Conservation (phyloP, 2,113 vertebrate species). For the Choloepus hoffmanni region DNA sequence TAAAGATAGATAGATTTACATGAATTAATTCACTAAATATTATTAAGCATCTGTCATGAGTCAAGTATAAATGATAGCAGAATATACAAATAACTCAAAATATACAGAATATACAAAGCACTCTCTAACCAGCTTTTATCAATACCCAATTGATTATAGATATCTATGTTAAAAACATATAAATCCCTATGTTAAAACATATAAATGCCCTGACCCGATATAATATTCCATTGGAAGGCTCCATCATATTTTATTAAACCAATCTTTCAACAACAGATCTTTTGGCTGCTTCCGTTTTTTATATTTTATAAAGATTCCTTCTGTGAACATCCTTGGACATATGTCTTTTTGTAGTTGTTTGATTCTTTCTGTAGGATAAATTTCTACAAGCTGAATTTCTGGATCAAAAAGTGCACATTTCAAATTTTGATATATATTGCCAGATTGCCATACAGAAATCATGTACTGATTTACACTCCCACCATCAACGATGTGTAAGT, state of each 20-base stretch:
- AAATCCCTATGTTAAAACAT: conserved; percentile 35
- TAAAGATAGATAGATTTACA: conserved; percentile 47
- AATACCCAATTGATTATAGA: background rate
- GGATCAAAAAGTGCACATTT: conserved; percentile 46
- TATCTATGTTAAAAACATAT: background rate
- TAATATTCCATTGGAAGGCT: conserved; percentile 44
- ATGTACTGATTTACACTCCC: conserved; percentile 24
- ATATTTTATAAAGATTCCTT: conserved; percentile 46
- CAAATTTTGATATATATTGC: conserved; percentile 1
- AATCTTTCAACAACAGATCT: background rate
- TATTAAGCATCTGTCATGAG: conserved; percentile 61
- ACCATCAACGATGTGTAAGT: background rate
- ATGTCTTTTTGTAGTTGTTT: background rate
- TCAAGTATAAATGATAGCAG: conserved; percentile 50
- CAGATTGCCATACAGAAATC: conserved; percentile 47
- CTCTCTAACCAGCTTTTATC: conserved; percentile 29
- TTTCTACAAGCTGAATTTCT: conserved; percentile 47
- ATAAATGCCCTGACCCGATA: background rate
- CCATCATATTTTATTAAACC: conserved; percentile 57
- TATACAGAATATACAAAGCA: background rate
- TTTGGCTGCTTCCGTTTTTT: conserved; percentile 55
- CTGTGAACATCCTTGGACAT: background rate
- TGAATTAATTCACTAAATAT: conserved; percentile 68
- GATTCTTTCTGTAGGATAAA: conserved; percentile 59
- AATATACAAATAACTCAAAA: conserved; percentile 61